These are phyloP conservation scores for Abrostola triplasia DNA, from an alignment of 2,888 invertebrate genomes.

Conservation along the genomic window DNA sequence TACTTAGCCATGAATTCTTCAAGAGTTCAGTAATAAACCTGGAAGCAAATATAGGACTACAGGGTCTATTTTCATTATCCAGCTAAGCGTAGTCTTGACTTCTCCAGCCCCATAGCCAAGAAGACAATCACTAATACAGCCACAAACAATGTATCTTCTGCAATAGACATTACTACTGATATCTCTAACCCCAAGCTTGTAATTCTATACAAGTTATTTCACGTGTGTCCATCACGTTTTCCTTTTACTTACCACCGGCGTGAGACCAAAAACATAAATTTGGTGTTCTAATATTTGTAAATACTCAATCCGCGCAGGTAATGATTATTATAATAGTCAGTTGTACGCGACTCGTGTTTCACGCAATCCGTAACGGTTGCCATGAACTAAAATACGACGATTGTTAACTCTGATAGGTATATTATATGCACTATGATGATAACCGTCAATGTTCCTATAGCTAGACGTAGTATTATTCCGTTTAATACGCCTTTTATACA, in stretches of 20 bases:
- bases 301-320: conserved; percentile 13
- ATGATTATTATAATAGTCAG: conserved; percentile 36
- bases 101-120: conserved; percentile 69
- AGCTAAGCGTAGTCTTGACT: conserved; percentile 82
- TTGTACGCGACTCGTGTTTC: conserved; percentile 53
- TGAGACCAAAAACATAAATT: neutral
- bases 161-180: conserved; percentile 22
- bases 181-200: conserved; percentile 61
- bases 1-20: too few relatives aligned
- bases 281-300: neutral
- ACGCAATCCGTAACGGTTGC: conserved; percentile 51
- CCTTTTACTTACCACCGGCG: too few relatives aligned
- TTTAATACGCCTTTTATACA: neutral
- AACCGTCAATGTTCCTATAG: conserved; percentile 1
- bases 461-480: conserved; percentile 6
- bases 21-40: too few relatives aligned
- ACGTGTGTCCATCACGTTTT: too few relatives aligned
- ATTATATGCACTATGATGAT: conserved; percentile 4
- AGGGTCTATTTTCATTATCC: too few relatives aligned
- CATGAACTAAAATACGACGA: conserved; percentile 58
- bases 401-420: conserved; percentile 7
- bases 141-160: conserved; percentile 13
- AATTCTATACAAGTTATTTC: too few relatives aligned
- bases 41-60: too few relatives aligned
- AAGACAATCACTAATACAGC: conserved; percentile 18